These are phyloP conservation scores for Hermaeophaga mercurialis DNA, from an alignment of 2,888 invertebrate species.

Conservation along the genomic window DNA sequence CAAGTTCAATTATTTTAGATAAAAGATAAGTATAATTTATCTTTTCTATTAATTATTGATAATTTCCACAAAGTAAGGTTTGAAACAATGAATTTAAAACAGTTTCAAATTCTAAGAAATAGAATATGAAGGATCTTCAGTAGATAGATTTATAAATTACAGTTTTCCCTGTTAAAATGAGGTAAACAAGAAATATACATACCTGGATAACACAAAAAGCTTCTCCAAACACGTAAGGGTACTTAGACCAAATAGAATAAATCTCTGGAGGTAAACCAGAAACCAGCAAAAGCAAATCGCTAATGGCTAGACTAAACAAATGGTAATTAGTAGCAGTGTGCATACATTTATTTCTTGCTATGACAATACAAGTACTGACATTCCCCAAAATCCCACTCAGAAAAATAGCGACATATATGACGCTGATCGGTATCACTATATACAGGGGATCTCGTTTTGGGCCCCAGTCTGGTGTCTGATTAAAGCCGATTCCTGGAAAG, in stretches of 20 bases:
- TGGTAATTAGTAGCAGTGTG: slow-evolving; percentile 86
- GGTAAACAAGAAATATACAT: slow-evolving; percentile 6
- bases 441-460: slow-evolving; percentile 63
- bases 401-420: slow-evolving; percentile 71
- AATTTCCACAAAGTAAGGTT: too few relatives aligned
- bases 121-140: too few relatives aligned
- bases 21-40: too few relatives aligned
- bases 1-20: too few relatives aligned
- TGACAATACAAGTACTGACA: slow-evolving; percentile 78
- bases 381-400: slow-evolving; percentile 79
- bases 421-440: slow-evolving; percentile 69
- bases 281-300: slow-evolving; percentile 73
- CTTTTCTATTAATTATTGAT: too few relatives aligned
- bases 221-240: slow-evolving; percentile 79
- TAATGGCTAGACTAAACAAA: slow-evolving; percentile 78
- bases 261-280: slow-evolving; percentile 83
- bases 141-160: too few relatives aligned
- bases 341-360: slow-evolving; percentile 77
- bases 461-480: slow-evolving; percentile 45
- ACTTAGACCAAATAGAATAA: slow-evolving; percentile 74
- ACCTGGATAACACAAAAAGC: slow-evolving; percentile 76
- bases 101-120: too few relatives aligned
- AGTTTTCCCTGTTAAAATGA: too few relatives aligned
- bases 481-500: neutral
- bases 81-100: too few relatives aligned